Percentiles rank a stretch among this genome's conserved stretches.
Conservation (phyloP, 2,113 vertebrate genomes). For the Mixornis gularis region DNA sequence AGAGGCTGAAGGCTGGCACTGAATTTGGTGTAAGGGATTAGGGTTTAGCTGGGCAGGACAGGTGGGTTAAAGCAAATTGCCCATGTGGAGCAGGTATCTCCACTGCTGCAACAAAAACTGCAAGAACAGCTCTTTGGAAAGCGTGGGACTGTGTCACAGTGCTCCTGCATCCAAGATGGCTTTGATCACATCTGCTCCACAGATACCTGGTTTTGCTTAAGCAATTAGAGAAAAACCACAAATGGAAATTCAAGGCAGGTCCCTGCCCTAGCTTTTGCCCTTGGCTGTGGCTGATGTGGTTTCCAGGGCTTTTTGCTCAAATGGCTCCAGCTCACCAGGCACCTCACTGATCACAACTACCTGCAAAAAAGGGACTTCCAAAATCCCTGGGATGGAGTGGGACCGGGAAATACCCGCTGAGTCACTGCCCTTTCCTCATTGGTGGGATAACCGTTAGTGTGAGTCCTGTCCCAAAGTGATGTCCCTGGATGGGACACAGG, state of each 20-base stretch:
- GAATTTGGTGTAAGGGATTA: not conserved
- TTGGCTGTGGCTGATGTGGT: not conserved
- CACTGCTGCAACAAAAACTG: fast-evolving
- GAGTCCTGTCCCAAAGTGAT: not conserved
- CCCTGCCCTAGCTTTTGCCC: not conserved
- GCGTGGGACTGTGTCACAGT: fast-evolving
- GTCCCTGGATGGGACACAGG: not conserved
- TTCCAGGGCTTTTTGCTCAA: not conserved
- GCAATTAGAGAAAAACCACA: not conserved
- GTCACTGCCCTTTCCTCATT: fast-evolving
- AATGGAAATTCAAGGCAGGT: not conserved
- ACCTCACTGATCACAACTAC: not conserved
- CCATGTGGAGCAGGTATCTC: not conserved
- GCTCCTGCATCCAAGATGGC: not conserved
- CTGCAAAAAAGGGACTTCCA: not conserved
- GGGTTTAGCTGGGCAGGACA: not conserved
- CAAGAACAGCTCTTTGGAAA: fast-evolving
- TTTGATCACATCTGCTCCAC: not conserved
- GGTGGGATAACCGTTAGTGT: fast-evolving
- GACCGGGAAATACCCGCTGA: not conserved
- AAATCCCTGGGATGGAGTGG: not conserved
- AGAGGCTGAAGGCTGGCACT: not conserved
- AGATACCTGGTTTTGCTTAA: not conserved
- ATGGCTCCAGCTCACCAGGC: not conserved
- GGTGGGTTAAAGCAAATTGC: not conserved